These are phyloP conservation scores for Lipophrys pholis DNA, from an alignment of 2,113 vertebrate species.

Conservation along the genomic window DNA sequence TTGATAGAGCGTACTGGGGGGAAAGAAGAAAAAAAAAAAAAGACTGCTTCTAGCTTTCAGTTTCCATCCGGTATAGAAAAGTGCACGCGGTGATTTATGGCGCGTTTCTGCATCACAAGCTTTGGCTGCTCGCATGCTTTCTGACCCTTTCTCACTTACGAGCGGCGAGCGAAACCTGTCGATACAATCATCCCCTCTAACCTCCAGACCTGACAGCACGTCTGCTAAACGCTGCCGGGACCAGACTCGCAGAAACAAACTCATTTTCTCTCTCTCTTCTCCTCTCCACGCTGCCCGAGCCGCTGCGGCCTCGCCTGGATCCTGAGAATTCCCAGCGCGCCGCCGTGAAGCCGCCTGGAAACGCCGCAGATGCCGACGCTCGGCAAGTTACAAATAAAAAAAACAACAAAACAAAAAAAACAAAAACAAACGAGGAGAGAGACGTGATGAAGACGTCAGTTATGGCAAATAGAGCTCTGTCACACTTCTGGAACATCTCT, in stretches of 20 bases:
- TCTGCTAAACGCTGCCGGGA: conserved; percentile 67
- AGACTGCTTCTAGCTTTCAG: conserved; percentile 27
- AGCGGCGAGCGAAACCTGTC: conserved; percentile 62
- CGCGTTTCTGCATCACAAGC: conserved; percentile 51
- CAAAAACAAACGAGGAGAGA: too few relatives aligned
- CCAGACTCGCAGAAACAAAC: conserved; percentile 32
- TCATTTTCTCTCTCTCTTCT: conserved; percentile 25
- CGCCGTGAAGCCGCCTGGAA: conserved; percentile 84
- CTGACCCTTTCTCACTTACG: conserved; percentile 57
- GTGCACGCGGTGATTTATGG: conserved; percentile 43
- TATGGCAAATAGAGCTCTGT: conserved; percentile 83
- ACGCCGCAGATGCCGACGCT: conserved; percentile 81
- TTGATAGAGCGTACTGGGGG: conserved; percentile 24
- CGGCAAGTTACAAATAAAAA: conserved; percentile 64
- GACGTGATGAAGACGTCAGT: conserved; percentile 84
- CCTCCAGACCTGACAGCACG: conserved; percentile 68
- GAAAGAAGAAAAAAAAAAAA: conserved; percentile 26
- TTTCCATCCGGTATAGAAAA: conserved; percentile 45
- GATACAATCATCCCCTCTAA: conserved; percentile 69
- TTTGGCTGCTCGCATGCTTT: conserved; percentile 49
- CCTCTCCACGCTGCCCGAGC: conserved; percentile 76
- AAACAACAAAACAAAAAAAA: conserved; percentile 53
- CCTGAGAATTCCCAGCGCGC: conserved; percentile 82
- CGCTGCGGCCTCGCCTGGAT: conserved; percentile 79
- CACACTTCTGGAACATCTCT: conserved; percentile 79